A percentile compares a stretch with the other conserved stretches of the same genome.
Conservation (phyloP, 2,888 invertebrate genomes). For the Drosophila cognata region DNA sequence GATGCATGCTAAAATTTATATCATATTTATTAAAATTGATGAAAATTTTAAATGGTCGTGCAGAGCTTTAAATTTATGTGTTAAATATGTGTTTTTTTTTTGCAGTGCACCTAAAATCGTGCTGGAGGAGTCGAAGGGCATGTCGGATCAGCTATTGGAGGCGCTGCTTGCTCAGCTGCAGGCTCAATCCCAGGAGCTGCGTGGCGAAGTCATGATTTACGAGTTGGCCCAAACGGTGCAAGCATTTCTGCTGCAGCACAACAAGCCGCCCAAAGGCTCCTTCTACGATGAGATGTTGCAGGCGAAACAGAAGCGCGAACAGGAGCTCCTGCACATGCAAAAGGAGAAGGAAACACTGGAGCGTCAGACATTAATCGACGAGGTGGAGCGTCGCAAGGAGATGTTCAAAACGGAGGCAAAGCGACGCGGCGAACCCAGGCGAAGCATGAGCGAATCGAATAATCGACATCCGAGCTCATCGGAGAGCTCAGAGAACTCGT, state of each 20-base stretch:
- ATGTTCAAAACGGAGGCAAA: slow-evolving; percentile 90
- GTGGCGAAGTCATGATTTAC: slow-evolving; percentile 95
- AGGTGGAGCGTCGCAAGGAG: slow-evolving; percentile 92
- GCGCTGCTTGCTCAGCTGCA: slow-evolving; percentile 88
- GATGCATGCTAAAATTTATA: background rate
- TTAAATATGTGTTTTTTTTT: slow-evolving; percentile 34
- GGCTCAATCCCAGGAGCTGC: slow-evolving; percentile 86
- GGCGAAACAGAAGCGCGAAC: slow-evolving; percentile 88
- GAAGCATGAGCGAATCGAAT: slow-evolving; percentile 86
- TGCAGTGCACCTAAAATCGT: slow-evolving; percentile 89
- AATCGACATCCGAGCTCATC: slow-evolving; percentile 86
- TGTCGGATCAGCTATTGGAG: slow-evolving; percentile 89
- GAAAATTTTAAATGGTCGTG: background rate
- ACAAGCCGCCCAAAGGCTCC: slow-evolving; percentile 92
- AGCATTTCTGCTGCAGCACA: slow-evolving; percentile 92
- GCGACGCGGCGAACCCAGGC: slow-evolving; percentile 85
- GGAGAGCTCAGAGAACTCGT: slow-evolving; percentile 86
- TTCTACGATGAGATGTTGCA: slow-evolving; percentile 96
- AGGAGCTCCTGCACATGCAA: slow-evolving; percentile 87
- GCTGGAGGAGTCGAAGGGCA: slow-evolving; percentile 91
- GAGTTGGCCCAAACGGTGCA: slow-evolving; percentile 92
- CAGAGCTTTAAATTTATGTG: background rate
- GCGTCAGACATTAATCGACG: slow-evolving; percentile 90
- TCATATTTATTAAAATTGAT: background rate
- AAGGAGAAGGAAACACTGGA: slow-evolving; percentile 89